Conservation (phyloP, 2,888 invertebrate genomes). For the Amblyteles armatorius region DNA sequence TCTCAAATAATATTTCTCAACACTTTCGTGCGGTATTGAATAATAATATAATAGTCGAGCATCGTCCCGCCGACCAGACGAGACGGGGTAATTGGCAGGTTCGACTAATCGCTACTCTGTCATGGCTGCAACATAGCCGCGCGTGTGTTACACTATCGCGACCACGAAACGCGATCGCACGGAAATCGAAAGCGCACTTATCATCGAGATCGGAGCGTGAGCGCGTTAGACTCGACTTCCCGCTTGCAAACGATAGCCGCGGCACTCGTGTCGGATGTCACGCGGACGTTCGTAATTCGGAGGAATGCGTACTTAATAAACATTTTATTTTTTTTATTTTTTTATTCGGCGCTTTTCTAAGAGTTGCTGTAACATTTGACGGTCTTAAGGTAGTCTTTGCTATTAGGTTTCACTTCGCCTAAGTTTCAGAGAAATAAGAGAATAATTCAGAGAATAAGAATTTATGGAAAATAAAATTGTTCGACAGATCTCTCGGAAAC, state of each 20-base stretch:
- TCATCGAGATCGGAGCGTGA: constrained; percentile 2
- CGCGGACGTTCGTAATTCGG: not conserved
- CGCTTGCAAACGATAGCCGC: not conserved
- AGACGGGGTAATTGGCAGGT: constrained; percentile 54
- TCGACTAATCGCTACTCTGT: constrained; percentile 44
- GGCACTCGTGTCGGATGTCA: not conserved
- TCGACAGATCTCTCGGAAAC: too few species aligned
- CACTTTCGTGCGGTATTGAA: constrained; percentile 22
- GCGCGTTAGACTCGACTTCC: not conserved
- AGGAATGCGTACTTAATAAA: not conserved
- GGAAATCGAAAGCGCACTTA: constrained; percentile 37
- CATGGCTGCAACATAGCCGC: not conserved
- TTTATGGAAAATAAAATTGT: too few species aligned
- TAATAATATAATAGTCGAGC: constrained; percentile 38
- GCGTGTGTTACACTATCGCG: constrained; percentile 11
- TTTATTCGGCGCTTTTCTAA: not conserved
- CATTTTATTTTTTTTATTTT: not conserved
- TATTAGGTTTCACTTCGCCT: too few species aligned
- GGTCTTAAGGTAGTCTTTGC: not conserved
- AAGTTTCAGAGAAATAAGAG: too few species aligned
- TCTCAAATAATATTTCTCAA: constrained; percentile 25
- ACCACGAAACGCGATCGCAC: constrained; percentile 21
- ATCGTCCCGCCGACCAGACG: constrained; percentile 20
- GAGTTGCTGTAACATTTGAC: not conserved
- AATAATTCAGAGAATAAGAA: too few species aligned